Base-by-base conservation (phyloP, 2,113 vertebrate species). In the Erythrocebus patas region DNA sequence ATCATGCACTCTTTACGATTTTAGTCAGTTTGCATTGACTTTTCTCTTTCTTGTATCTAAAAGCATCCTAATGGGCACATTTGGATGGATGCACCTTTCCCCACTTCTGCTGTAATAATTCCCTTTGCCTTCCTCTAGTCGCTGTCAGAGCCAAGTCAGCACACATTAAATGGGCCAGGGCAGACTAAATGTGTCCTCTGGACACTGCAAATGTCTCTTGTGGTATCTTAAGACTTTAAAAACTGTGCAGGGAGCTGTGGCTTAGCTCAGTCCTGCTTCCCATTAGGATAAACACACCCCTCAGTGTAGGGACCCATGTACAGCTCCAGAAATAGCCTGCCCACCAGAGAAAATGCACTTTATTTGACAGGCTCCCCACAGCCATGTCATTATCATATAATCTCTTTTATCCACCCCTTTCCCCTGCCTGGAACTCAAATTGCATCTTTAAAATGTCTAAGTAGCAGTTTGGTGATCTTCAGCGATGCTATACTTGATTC, bases 321-420 rank as follows among this genome's bases (percentile, higher is more conserved):
- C 82, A 0, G 86, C 95, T 95, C 97, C 97, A 97, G 97, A 98
- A 98, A 98, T 98, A 98, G 95, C 94, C 91, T 96, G 73, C 97
- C 94, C 92, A 66, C 94, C 95, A 89, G 95, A 96, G 97, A 95
- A 98, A 98, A 95, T n/a, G n/a, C 85, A 83, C 92, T 98, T 87
- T 59, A 93, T 97, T 82, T 95, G 91, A 97, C 90, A 96, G 96
- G 85, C 96, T 95, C 91, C 91, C 96, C 97, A 93, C 97, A 80
- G 97, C 97, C 91, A 59, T 96, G 48, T 98, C 85, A 98, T 98
- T 97, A 98, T 97, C 97, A 89, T 95, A 92, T 98, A 93, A 98
- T 96, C 95, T 95, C 96, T 98, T 98, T 98, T 95, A 98, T 97
- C 98, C 97, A 83, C 98, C 97, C 97, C 93, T 83, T 95, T 96